Base-by-base conservation (phyloP, 2,888 invertebrate species). In the Protodeltote pygarga region DNA sequence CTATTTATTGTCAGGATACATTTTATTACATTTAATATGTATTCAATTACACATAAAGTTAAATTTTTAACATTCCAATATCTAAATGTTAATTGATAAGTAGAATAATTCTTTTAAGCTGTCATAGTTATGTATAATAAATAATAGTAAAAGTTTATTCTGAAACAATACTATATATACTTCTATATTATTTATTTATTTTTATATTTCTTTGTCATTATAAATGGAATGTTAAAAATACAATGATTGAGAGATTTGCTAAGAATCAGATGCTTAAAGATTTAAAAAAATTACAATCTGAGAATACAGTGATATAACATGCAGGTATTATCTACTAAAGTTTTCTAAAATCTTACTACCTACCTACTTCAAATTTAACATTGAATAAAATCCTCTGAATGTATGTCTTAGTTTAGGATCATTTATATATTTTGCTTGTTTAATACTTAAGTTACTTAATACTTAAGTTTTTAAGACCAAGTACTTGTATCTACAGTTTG, bases 1-100 rank as follows among this genome's bases (percentile, higher is more conserved):
- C 69, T 83, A 83, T 73, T 87, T 87, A 87, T 87, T 87, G 87
- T 87, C 87, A 75, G 79, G 67, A 66, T 72, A 71, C 55, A 67
- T 71, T 52, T 67, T 58, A 60, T 65, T 46, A 63, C 52, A 25
- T 51, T 48, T 34, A 53, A 52, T 35, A 44, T 51, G 41, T 55
- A 40, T 55, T n/a, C n/a, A 50, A 52, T 42, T 48, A 42, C 35
- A 49, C n/a, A n/a, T n/a, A n/a, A n/a, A n/a, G n/a, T n/a, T n/a
- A 42, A 27, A 62, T 65, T 66, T 69, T 70, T 63, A 68, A 69
- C 65, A 65, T 68, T 72, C 60, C 55, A 34, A 11, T 45, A 28
- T 33, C 5, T 20, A 25, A 13, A 4, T 37, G 13, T 23, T 25
- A 24, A 19, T 39, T 29, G 39, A 13, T 19, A 33, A 33, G 37